Conservation (phyloP, 2,888 invertebrate species). For the Altica lythri region DNA sequence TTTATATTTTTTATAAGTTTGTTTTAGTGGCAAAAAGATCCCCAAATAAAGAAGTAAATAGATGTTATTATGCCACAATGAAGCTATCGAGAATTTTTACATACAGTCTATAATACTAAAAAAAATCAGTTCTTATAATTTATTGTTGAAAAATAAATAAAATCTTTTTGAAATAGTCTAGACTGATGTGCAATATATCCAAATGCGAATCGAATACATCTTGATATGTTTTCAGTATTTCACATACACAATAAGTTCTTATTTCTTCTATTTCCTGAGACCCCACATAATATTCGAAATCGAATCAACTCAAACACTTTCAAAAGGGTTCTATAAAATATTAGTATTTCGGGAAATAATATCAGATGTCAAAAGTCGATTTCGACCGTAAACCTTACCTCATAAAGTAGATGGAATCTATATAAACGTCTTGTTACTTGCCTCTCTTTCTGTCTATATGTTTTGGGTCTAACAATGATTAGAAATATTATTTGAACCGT, state of each 20-base stretch:
- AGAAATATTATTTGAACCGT: constrained; percentile 21
- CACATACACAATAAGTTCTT: constrained; percentile 19
- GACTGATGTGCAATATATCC: neutral
- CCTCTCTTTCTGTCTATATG: constrained; percentile 21
- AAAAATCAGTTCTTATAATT: no score
- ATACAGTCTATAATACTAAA: no score
- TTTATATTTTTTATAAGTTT: no score
- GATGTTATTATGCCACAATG: no score
- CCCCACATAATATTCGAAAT: constrained; percentile 24
- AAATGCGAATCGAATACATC: constrained; percentile 6
- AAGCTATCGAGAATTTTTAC: no score
- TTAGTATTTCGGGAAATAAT: constrained; percentile 28
- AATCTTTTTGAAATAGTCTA: constrained; percentile 4
- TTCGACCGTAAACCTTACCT: constrained; percentile 23
- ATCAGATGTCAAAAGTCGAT: constrained; percentile 32
- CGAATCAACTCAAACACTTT: constrained; percentile 27
- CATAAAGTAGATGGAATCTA: constrained; percentile 29
- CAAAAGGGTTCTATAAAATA: constrained; percentile 26
- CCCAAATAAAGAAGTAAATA: no score
- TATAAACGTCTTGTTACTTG: constrained; percentile 23
- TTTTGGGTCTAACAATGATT: constrained; percentile 22
- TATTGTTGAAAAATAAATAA: no score
- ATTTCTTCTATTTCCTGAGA: constrained; percentile 20
- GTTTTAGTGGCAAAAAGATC: no score
- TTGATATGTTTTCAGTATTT: neutral